Evolutionary conservation across 2,113 vertebrate species (phyloP).

Genomic region (Nycticorax nycticorax): DNA sequence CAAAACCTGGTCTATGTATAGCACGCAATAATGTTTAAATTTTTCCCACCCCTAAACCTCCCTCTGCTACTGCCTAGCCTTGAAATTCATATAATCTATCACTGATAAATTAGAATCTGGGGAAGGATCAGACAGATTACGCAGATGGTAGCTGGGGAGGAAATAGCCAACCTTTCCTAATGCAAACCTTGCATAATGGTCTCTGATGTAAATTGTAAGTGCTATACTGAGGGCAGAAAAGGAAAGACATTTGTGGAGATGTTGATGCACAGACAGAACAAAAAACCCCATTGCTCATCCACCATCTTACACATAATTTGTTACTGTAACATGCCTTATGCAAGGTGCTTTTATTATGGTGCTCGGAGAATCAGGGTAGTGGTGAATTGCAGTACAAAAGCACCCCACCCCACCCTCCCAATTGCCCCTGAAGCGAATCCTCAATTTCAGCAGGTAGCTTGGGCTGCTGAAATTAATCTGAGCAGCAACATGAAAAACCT

Average conservation of each 20-base stretch:
- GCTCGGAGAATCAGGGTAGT: not conserved
- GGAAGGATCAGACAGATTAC: conserved; percentile 60
- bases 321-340: not conserved
- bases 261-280: not conserved
- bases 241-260: not conserved
- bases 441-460: not conserved
- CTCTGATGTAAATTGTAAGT: conserved; percentile 25
- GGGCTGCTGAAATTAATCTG: conserved; percentile 1
- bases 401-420: not conserved
- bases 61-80: conserved; percentile 43
- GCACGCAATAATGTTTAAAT: conserved; percentile 35
- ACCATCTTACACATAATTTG: not conserved
- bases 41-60: conserved; percentile 13
- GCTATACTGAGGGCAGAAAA: not conserved
- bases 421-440: rapidly evolving
- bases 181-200: conserved; percentile 8
- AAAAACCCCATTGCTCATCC: not conserved
- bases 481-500: not conserved
- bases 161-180: conserved; percentile 29
- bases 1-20: not conserved
- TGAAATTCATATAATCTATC: conserved; percentile 63
- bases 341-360: not conserved
- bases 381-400: not conserved
- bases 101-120: conserved; percentile 57
- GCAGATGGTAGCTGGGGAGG: conserved; percentile 49